Evolutionary conservation across 2,113 vertebrate genomes (phyloP).

Genomic region (Axis porcinus): DNA sequence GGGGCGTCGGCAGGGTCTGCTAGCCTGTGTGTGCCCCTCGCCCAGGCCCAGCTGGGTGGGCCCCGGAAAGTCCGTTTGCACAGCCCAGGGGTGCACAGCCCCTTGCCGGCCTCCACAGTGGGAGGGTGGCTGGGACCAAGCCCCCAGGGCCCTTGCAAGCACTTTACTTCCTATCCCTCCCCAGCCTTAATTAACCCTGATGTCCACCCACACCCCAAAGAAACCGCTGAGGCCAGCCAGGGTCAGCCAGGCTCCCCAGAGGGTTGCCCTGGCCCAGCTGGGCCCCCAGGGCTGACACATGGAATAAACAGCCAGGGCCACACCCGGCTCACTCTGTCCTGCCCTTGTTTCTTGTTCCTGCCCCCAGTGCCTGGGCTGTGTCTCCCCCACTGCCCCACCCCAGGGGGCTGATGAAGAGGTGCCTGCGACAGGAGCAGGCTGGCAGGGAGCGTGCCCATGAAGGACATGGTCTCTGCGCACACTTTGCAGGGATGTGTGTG

Average conservation of each 20-base stretch:
- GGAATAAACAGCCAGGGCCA: conserved; percentile 67
- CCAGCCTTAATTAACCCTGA: conserved; percentile 39
- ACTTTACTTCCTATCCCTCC: conserved; percentile 67
- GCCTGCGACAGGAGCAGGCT: neutral
- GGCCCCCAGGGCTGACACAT: neutral
- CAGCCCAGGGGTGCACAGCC: neutral
- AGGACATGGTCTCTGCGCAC: accelerated
- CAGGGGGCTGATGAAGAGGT: neutral
- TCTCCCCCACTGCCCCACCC: neutral
- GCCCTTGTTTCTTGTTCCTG: neutral
- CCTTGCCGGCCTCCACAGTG: neutral
- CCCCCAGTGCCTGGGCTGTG: neutral
- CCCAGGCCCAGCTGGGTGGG: neutral
- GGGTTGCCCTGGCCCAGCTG: neutral
- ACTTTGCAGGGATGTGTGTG: accelerated
- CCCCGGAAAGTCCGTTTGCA: conserved; percentile 41
- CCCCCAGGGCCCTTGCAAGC: conserved; percentile 43
- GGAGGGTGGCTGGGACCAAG: neutral
- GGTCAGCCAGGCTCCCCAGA: neutral
- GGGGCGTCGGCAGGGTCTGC: accelerated
- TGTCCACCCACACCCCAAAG: conserved; percentile 65
- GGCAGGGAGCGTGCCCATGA: neutral
- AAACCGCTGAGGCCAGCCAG: neutral
- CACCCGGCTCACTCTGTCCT: neutral
- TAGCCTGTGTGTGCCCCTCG: neutral